Base-by-base conservation (phyloP, 2,113 vertebrate genomes). In the Cephalopterus ornatus region DNA sequence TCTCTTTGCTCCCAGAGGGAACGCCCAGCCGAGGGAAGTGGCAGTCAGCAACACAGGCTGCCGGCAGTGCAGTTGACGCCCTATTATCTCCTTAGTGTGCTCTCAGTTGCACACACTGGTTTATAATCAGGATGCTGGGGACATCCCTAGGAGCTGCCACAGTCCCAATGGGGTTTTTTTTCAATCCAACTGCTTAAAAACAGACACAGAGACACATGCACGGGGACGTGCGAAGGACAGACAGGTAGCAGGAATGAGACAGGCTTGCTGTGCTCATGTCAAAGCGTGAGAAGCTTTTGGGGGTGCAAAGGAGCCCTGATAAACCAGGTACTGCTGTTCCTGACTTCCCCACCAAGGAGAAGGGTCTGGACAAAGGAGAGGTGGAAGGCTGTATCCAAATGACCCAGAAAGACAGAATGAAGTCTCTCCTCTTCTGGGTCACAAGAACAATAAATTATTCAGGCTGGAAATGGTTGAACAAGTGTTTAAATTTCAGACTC, bases 191-290 rank as follows among this genome's bases (percentile, higher is more conserved):
- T 37, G 44, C 42, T 85, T 53, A 59, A 32, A 61, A 79, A 49
- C 20, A 52, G 39, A 33, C 14, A 5, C 32, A 23, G 41, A 72
- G 7, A 15, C 10, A 33, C 27, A 22, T 0, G 1, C 16, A 14
- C 0, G 0, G 32, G 18, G 19, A 26, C 0, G 0, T 39, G 49
- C 0, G 4, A n/a, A 84, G 65, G 32, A 81, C 5, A 0, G 65
- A 18, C 3, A 44, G 41, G 22, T 20, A 62, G 22, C 24, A 39
- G 59, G 63, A 37, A 50, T 0, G 24, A 85, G 35, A 33, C 37
- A 76, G 63, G 47, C 13, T 67, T 3, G 2, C 75, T 61, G 32
- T 1, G 7, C 42, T 74, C 24, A 8, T 0, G 0, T 21, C 33
- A 44, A 75, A 82, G n/a, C 6, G 5, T 32, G 42, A 88, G 71